These are phyloP conservation scores for Suricata suricatta DNA, from an alignment of 2,113 vertebrate species.

Conservation along the genomic window DNA sequence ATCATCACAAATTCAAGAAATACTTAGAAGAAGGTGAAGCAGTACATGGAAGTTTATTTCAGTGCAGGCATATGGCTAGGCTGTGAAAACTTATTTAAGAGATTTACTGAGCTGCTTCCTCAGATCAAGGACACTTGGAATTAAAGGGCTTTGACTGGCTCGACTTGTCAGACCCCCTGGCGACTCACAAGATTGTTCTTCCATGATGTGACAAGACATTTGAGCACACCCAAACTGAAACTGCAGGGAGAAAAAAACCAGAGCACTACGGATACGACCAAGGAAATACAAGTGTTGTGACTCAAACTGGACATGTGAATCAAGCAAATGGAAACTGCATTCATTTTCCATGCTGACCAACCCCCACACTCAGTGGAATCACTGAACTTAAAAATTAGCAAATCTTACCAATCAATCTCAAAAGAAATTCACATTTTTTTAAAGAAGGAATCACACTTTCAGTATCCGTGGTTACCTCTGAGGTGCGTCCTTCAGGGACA, in stretches of 20 bases:
- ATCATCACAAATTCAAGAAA: slow-evolving; percentile 30
- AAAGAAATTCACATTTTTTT: not conserved
- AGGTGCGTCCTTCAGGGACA: not conserved
- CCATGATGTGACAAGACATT: slow-evolving; percentile 58
- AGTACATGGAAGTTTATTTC: slow-evolving; percentile 28
- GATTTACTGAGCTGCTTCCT: slow-evolving; percentile 55
- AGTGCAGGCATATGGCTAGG: slow-evolving; percentile 2
- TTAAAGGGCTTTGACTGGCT: slow-evolving; percentile 67
- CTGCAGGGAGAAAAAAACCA: not conserved
- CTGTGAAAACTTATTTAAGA: slow-evolving; percentile 61
- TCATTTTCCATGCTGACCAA: not conserved
- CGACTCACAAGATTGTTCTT: slow-evolving; percentile 54
- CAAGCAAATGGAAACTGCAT: not conserved
- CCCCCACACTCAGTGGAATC: not conserved
- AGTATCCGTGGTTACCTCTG: not conserved
- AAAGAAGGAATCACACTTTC: slow-evolving; percentile 1
- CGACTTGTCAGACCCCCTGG: slow-evolving; percentile 53
- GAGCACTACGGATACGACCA: not conserved
- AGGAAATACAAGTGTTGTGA: not conserved
- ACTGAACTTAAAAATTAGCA: slow-evolving; percentile 31
- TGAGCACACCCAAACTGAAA: slow-evolving; percentile 37
- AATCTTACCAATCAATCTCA: slow-evolving; percentile 17
- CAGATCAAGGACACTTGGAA: slow-evolving; percentile 72
- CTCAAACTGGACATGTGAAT: not conserved
- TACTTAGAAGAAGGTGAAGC: slow-evolving; percentile 20